phyloP scores from a whole-genome alignment of 2,113 vertebrate genomes.

The Sinosuthora webbiana region DNA sequence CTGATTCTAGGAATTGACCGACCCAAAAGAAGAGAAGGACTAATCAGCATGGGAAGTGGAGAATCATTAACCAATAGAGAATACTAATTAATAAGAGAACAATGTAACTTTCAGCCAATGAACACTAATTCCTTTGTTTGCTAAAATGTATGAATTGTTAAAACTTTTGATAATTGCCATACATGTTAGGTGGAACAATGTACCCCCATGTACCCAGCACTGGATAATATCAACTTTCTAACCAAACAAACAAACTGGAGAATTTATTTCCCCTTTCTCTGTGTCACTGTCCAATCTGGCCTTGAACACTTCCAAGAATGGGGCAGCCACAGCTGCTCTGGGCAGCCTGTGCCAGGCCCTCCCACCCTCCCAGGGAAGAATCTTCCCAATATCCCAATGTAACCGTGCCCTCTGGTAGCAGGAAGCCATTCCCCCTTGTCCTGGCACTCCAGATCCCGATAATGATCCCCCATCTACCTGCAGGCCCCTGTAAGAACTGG shows the following conservation, averaged over 20 bases:
- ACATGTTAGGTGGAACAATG: background rate
- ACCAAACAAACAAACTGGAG: background rate
- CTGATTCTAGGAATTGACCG: background rate
- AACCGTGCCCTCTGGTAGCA: background rate
- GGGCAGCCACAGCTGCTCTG: background rate
- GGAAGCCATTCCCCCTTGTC: background rate
- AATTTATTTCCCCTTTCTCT: background rate
- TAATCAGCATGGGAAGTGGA: background rate
- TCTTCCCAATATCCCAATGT: background rate
- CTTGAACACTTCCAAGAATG: background rate
- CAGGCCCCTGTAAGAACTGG: background rate
- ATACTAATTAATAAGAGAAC: background rate
- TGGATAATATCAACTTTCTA: background rate
- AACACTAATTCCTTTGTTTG: background rate
- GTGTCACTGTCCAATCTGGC: background rate
- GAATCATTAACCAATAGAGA: background rate
- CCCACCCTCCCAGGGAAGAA: background rate
- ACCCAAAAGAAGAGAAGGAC: background rate
- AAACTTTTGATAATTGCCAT: background rate
- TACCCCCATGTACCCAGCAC: accelerated
- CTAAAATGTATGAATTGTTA: background rate
- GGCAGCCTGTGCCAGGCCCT: background rate
- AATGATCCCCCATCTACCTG: background rate
- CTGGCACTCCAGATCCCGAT: background rate
- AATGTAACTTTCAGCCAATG: background rate